phyloP scores from a whole-genome alignment of 2,888 invertebrate genomes.

The Patella caerulea region DNA sequence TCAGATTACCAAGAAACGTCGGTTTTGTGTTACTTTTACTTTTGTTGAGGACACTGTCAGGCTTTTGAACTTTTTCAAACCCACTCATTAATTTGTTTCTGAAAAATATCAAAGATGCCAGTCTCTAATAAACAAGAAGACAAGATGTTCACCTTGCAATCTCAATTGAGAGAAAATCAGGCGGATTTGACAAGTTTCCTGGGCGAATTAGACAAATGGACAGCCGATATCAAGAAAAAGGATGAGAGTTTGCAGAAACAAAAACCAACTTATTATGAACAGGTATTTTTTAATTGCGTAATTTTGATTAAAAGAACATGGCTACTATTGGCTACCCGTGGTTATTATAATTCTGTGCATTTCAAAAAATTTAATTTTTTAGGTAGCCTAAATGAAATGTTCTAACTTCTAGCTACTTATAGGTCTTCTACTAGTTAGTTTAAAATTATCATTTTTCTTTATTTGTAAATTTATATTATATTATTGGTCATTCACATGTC shows the following conservation, averaged over 20 bases:
- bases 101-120: constrained; percentile 25
- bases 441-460: too few species aligned
- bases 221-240: constrained; percentile 64
- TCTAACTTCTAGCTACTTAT: too few species aligned
- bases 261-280: constrained; percentile 33
- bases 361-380: too few species aligned
- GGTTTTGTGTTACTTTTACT: background rate
- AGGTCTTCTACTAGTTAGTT: too few species aligned
- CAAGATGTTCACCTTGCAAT: constrained; percentile 79
- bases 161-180: constrained; percentile 81
- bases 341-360: too few species aligned
- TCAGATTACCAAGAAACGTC: constrained; percentile 15
- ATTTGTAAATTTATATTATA: too few species aligned
- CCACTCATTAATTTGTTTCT: background rate
- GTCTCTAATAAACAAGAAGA: constrained; percentile 47
- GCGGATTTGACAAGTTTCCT: constrained; percentile 80
- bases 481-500: too few species aligned
- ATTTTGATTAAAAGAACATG: too few species aligned
- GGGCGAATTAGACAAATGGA: constrained; percentile 78
- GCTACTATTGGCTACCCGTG: too few species aligned
- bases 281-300: constrained; percentile 27
- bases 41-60: background rate
- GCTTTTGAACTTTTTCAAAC: background rate
- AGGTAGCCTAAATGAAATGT: too few species aligned
- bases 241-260: constrained; percentile 53